Evolutionary conservation across 2,888 invertebrate genomes (phyloP).

Genomic region (Rutpela maculata): DNA sequence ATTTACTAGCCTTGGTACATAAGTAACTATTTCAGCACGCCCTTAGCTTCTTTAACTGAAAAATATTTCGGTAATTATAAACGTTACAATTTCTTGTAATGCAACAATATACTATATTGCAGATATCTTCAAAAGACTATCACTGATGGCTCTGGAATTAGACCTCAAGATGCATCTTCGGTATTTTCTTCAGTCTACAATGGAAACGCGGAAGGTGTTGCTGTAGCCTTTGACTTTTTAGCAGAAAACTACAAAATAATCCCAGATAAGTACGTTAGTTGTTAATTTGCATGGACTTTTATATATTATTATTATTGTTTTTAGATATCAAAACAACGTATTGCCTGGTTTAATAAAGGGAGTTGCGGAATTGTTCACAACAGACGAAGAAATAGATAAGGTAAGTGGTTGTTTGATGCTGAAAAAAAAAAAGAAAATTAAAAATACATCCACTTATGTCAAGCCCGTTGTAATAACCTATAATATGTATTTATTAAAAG

Average conservation of each 20-base stretch:
- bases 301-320: conserved; percentile 17
- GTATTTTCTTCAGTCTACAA: conserved; percentile 75
- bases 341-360: conserved; percentile 48
- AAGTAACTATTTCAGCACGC: too few species aligned
- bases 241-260: conserved; percentile 69
- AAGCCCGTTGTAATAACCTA: too few species aligned
- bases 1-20: too few species aligned
- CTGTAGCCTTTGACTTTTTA: conserved; percentile 75
- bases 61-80: too few species aligned
- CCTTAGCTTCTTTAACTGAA: background rate
- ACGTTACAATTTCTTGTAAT: background rate
- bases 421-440: too few species aligned
- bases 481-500: too few species aligned
- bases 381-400: conserved; percentile 44
- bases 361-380: conserved; percentile 54
- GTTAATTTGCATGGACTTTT: background rate
- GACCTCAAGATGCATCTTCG: conserved; percentile 73
- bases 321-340: conserved; percentile 51
- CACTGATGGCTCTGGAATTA: conserved; percentile 67
- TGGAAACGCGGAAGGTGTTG: conserved; percentile 75
- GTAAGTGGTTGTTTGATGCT: conserved; percentile 20
- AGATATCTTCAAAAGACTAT: conserved; percentile 62
- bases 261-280: conserved; percentile 52
- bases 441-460: too few species aligned
- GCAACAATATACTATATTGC: background rate